A percentile compares a stretch with the other conserved stretches of the same genome.
These are phyloP conservation scores for Podargus strigoides DNA, from an alignment of 2,797 vertebrate genomes.

Conservation along the genomic window DNA sequence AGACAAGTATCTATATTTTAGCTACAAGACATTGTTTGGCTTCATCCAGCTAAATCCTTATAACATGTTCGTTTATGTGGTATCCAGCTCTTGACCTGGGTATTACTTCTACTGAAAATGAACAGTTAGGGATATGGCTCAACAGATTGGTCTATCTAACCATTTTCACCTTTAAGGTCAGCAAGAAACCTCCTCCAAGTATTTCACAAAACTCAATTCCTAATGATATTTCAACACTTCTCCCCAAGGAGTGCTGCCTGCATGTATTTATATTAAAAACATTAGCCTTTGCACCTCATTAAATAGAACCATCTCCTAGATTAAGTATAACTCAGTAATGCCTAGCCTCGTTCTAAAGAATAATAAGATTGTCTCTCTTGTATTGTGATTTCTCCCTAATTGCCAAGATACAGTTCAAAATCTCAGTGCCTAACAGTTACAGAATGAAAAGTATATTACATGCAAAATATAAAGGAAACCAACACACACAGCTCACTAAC, in stretches of 20 bases:
- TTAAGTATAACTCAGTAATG: neutral
- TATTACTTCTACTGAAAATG: neutral
- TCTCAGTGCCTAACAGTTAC: neutral
- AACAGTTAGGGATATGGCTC: neutral
- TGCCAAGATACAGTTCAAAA: neutral
- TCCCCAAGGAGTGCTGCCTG: neutral
- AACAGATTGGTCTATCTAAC: neutral
- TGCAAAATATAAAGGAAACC: neutral
- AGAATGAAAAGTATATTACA: neutral
- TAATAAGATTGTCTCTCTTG: neutral
- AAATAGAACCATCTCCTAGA: neutral
- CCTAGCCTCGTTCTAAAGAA: neutral
- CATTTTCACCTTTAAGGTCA: neutral
- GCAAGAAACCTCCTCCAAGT: neutral
- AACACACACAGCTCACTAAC: neutral
- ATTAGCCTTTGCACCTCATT: neutral
- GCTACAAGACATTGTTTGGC: neutral
- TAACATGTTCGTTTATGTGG: neutral
- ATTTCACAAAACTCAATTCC: neutral
- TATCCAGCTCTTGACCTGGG: neutral
- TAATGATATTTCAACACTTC: neutral
- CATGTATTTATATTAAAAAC: neutral
- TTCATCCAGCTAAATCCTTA: neutral
- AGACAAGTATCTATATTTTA: neutral
- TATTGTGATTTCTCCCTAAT: neutral